Evolutionary conservation across 2,888 invertebrate genomes (phyloP), one percentile per base, ranked within the genome.

Genomic region (Dicycla oo): DNA sequence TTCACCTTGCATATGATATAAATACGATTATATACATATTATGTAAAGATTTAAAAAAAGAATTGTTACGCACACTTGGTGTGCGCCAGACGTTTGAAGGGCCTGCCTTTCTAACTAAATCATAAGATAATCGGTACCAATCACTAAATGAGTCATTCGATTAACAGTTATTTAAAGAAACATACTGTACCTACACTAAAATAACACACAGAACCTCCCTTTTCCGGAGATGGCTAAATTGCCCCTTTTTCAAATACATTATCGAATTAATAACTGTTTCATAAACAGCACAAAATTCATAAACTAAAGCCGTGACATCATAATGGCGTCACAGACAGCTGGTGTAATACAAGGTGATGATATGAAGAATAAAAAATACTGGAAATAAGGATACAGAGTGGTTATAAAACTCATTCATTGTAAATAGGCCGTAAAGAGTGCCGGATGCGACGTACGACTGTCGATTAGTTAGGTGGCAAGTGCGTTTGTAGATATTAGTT

Each of bases 341-440:
- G 90, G 80, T 75, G 87, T 86, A 85, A 86, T 86, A 87, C 85
- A 89, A 91, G 91, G 90, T 78, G 72, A 72, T 63, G 23, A 72
- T 92, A 91, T 88, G 54, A 26, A 69, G 30, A 69, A 76, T 60
- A 63, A 90, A 89, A 91, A 45, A 72, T 87, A 88, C 85, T 85
- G 88, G 84, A 88, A 88, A 92, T 93, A 93, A 90, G 90, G 88
- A 89, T 90, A 93, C 89, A 91, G 85, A 79, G 23, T 81, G 87
- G 91, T 88, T 92, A 91, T 94, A 94, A 94, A 94, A 91, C 89
- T 93, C 90, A 88, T 92, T 91, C 92, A 92, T 91, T 90, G 93
- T 91, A 92, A 94, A 94, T 93, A 94, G 93, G 92, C 92, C 87
- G 93, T 94, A 94, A 94, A 95, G 89, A 88, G 89, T 83, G 80